Conservation (phyloP, 2,797 vertebrate species). For the Microchirus variegatus region DNA sequence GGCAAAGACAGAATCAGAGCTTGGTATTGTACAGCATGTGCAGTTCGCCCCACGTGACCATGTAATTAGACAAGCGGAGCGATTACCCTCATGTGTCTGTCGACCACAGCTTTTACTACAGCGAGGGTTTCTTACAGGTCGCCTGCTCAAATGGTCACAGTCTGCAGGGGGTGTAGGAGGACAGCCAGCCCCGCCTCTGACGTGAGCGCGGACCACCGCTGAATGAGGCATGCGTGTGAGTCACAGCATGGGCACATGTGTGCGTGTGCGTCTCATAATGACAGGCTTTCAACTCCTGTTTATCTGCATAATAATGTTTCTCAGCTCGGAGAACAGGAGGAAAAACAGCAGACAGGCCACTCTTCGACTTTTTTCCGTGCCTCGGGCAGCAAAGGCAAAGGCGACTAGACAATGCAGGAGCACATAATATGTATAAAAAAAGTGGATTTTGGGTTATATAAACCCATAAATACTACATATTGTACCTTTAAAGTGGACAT, state of each 20-base stretch:
- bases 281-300: slow-evolving; percentile 73
- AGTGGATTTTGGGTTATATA: no score
- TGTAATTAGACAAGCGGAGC: slow-evolving; percentile 55
- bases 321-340: slow-evolving; percentile 20
- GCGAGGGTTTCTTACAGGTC: slow-evolving; percentile 47
- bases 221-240: slow-evolving; percentile 68
- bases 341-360: slow-evolving; percentile 13
- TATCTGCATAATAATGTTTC: slow-evolving; percentile 20
- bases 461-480: no score
- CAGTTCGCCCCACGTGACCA: slow-evolving; percentile 41
- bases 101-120: slow-evolving; percentile 47
- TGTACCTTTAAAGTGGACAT: no score
- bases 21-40: slow-evolving; percentile 33
- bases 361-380: slow-evolving; percentile 5
- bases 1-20: slow-evolving; percentile 50
- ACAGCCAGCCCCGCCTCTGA: slow-evolving; percentile 66
- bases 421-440: no score
- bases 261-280: slow-evolving; percentile 62
- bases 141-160: slow-evolving; percentile 45
- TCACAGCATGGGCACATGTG: slow-evolving; percentile 70
- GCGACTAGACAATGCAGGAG: no score
- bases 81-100: slow-evolving; percentile 47
- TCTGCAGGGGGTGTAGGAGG: slow-evolving; percentile 57
- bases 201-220: slow-evolving; percentile 63
- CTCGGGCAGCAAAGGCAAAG: slow-evolving; percentile 15